These are phyloP conservation scores for Microplitis manilae DNA, from an alignment of 2,888 invertebrate species.

Conservation along the genomic window DNA sequence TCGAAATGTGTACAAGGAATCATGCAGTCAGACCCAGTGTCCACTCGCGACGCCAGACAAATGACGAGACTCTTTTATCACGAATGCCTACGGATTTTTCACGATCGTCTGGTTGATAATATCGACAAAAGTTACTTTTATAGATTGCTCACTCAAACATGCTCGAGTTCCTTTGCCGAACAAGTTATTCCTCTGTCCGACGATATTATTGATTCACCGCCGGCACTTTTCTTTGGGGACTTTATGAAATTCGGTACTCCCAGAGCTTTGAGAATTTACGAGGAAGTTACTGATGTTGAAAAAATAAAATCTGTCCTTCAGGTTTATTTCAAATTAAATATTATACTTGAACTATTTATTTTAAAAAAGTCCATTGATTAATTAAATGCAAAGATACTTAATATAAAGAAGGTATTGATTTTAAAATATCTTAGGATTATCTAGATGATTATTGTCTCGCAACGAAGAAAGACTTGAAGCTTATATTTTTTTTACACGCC, in stretches of 20 bases:
- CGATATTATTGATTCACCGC: slow-evolving; percentile 75
- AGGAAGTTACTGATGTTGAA: slow-evolving; percentile 83
- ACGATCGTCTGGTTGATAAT: slow-evolving; percentile 88
- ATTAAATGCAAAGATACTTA: slow-evolving; percentile 11
- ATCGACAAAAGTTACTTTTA: slow-evolving; percentile 88
- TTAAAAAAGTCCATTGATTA: background rate
- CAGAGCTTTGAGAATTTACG: slow-evolving; percentile 83
- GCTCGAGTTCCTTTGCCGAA: slow-evolving; percentile 77
- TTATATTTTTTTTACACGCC: slow-evolving; percentile 92
- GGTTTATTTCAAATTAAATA: slow-evolving; percentile 67
- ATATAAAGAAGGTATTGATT: background rate
- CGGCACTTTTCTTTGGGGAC: slow-evolving; percentile 87
- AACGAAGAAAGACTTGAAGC: slow-evolving; percentile 84
- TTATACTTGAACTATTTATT: too few relatives aligned
- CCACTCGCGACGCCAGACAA: slow-evolving; percentile 78
- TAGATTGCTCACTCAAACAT: slow-evolving; percentile 80
- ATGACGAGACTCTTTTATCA: slow-evolving; percentile 90
- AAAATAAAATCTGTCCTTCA: slow-evolving; percentile 82
- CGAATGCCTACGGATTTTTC: slow-evolving; percentile 92
- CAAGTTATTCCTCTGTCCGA: slow-evolving; percentile 75
- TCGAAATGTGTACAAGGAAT: slow-evolving; percentile 94
- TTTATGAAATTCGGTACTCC: slow-evolving; percentile 84
- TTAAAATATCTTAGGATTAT: slow-evolving; percentile 77
- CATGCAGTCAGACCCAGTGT: slow-evolving; percentile 84
- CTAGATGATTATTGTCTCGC: slow-evolving; percentile 87